Conservation (phyloP, 2,888 invertebrate genomes). For the Nemotelus pantherinus region DNA sequence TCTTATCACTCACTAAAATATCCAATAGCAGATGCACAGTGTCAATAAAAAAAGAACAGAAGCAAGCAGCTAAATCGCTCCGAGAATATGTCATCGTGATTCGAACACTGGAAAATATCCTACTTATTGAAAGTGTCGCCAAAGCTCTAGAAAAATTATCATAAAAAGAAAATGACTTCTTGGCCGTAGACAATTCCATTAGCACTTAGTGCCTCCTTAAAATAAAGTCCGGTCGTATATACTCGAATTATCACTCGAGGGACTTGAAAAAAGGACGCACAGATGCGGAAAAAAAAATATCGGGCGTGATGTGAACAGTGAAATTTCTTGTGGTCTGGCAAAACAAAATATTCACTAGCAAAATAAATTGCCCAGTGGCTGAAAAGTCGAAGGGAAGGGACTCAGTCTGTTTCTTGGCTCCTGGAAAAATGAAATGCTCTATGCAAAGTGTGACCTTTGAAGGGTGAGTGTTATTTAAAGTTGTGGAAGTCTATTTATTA, state of each 20-base stretch:
- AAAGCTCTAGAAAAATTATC: conserved; percentile 36
- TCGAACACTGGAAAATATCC: not conserved
- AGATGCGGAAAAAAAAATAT: conserved; percentile 20
- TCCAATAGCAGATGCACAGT: conserved; percentile 5
- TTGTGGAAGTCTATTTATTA: no score
- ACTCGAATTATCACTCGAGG: conserved; percentile 32
- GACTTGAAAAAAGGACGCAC: conserved; percentile 7
- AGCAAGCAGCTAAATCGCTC: conserved; percentile 30
- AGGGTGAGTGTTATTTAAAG: no score
- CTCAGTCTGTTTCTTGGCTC: no score
- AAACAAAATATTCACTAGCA: not conserved
- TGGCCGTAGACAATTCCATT: conserved; percentile 32
- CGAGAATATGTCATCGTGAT: conserved; percentile 15
- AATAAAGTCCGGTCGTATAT: conserved; percentile 36
- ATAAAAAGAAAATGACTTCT: conserved; percentile 41
- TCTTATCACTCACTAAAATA: conserved; percentile 41
- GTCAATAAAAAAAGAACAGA: conserved; percentile 25
- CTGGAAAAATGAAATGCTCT: no score
- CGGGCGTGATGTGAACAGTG: not conserved
- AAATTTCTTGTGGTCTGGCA: not conserved
- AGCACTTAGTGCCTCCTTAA: conserved; percentile 39
- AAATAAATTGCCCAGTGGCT: not conserved
- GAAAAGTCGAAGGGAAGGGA: not conserved
- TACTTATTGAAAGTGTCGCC: not conserved
- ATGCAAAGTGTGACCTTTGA: no score